Conservation (phyloP, 2,888 invertebrate species). For the Anorthoa munda region DNA sequence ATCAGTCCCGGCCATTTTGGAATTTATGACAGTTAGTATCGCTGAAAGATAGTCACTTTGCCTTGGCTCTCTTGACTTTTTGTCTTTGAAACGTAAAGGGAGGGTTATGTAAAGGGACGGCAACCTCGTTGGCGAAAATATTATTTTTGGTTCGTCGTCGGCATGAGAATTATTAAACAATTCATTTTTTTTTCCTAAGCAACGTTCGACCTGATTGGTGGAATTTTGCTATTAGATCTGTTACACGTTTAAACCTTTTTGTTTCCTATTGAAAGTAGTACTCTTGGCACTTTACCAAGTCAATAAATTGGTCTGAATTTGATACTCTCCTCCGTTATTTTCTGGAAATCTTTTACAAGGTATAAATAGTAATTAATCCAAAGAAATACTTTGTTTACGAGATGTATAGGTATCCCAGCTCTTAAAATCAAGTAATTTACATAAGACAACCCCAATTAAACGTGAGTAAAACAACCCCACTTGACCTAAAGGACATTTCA, state of each 20-base stretch:
- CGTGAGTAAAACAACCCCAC: neutral
- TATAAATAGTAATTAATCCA: neutral
- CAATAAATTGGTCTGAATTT: no score
- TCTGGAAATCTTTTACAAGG: neutral
- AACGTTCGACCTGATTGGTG: neutral
- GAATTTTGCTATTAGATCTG: neutral
- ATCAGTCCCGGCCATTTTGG: neutral
- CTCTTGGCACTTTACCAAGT: neutral
- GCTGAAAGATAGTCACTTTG: neutral
- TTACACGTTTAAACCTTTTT: neutral
- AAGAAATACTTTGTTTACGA: neutral
- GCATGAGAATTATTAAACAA: neutral
- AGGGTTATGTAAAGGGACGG: slow-evolving; percentile 18
- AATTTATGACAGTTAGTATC: neutral
- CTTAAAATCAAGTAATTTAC: neutral
- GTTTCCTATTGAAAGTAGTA: neutral
- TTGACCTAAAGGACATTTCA: slow-evolving; percentile 13
- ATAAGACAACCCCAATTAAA: neutral
- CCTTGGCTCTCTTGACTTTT: neutral
- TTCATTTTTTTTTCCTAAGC: neutral
- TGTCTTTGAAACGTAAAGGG: slow-evolving; percentile 11
- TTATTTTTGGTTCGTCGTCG: neutral
- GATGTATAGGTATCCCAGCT: neutral
- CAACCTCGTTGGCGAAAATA: slow-evolving; percentile 2
- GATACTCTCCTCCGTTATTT: neutral